Evolutionary conservation across 53 echinoderm and acorn worm genomes (phyloP), one percentile per base, ranked within the genome.

Genomic region (Temnopleurus reevesii): DNA sequence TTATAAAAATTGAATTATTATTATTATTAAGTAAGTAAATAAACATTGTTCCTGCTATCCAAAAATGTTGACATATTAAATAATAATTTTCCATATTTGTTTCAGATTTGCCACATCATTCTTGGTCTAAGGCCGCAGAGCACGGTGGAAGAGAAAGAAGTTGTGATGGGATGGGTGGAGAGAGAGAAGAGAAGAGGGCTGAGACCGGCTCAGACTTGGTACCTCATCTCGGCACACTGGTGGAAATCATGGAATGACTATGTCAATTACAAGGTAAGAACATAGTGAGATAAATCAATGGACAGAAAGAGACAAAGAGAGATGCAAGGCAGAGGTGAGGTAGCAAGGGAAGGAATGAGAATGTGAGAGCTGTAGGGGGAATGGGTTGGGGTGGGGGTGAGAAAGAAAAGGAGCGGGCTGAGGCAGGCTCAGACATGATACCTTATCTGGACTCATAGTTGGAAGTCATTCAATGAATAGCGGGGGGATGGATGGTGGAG

Each of bases 91-190:
- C n/a, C n/a, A n/a, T n/a, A n/a, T 27, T 60, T 60, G 60, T 60
- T 65, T 17, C 92, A 99, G 99, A 92, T 96, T 17, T 99, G 99
- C 84, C 99, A 99, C 76, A 96, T 99, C 84, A 91, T 99, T 4
- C 94, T 99, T 10, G 99, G 99, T 17, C 89, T 99, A 55, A 93
- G 95, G 59, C 99, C 99, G 29, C 90, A 91, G 64, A 93, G 91
- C 59, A 94, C 91, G 21, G 91, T 90, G 60, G 99, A 99, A 45
- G 99, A 99, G 90, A 94, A 94, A 35, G 94, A 99, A 33, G 90
- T 99, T 2, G 92, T 99, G 25, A 77, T 93, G 46, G 99, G 99
- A 34, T 99, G 99, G 99, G 96, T 99, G 19, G 99, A 99, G 38
- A 76, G 99, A 23, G 99, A 99, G 77, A 99, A 91, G 76, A 91